Base-by-base conservation (phyloP, 2,797 vertebrate genomes). In the Stomatorhinus walkeri region DNA sequence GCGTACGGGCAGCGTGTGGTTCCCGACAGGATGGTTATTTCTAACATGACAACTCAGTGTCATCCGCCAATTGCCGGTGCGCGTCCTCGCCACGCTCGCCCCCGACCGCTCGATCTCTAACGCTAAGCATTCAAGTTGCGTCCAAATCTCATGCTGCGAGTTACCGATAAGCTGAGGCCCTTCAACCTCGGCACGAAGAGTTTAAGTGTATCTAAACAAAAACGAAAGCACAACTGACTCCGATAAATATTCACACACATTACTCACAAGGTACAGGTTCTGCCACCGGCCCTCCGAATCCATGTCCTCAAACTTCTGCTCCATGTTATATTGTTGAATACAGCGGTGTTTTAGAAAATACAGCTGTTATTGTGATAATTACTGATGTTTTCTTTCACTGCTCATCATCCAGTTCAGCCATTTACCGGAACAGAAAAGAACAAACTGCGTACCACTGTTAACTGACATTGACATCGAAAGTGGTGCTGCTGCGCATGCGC, bases 261-360 rank as follows among this genome's bases (percentile, higher is more conserved):
- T 8, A 95, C 97, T 97, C 94, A 98, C 97, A 92, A 96, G 91
- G 92, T 98, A 98, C 10, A 97, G 93, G 92, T 96, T 97, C 89
- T 98, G 97, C 97, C 97, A 98, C 94, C 96, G 96, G 94, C 96
- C 96, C 90, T 96, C 95, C 16, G 95, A 95, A 84, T 98, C 97
- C 91, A 96, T 94, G 91, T 97, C 96, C 91, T 96, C 95, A 94
- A 97, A 98, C 92, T 98, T 96, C 92, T 94, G 95, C 91, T 98
- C 96, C 93, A 97, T 95, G 40, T 93, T 94, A 89, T 85, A 76
- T 19, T 51, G 1, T 90, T 90, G 91, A 90, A 89, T 87, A 6
- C 43, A 89, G 51, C 93, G 89, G 90, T 89, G 88, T 88, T 86
- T 22, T 54, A 28, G 43, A 86, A 86, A 22, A 64, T 84, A 46